Conservation (phyloP, 2,113 vertebrate species). For the Brachyhypopomus occidentalis region DNA sequence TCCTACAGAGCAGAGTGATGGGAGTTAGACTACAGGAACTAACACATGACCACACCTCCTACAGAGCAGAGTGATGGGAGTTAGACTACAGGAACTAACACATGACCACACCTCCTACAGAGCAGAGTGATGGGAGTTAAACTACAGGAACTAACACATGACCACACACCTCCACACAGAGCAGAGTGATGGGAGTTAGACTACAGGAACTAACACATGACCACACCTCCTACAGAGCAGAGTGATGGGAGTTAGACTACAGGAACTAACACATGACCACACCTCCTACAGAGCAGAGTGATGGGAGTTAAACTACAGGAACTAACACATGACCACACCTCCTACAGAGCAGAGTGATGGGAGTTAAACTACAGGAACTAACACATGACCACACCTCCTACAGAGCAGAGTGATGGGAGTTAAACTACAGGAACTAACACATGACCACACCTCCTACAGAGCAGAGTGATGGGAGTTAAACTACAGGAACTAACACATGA, state of each 20-base stretch:
- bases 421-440: neutral
- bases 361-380: neutral
- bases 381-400: conserved; percentile 96
- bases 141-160: too few species aligned
- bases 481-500: neutral
- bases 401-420: neutral
- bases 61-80: too few species aligned
- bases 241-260: too few species aligned
- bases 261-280: conserved; percentile 82
- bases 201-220: neutral
- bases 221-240: neutral
- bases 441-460: neutral
- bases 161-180: neutral
- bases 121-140: too few species aligned
- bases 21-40: too few species aligned
- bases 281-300: conserved; percentile 80
- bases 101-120: neutral
- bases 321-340: neutral
- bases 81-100: too few species aligned
- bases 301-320: neutral
- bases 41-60: neutral
- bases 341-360: neutral
- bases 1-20: neutral
- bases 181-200: neutral
- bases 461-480: too few species aligned